Conservation (phyloP, 2,113 vertebrate species). For the Cryptotis parvus region DNA sequence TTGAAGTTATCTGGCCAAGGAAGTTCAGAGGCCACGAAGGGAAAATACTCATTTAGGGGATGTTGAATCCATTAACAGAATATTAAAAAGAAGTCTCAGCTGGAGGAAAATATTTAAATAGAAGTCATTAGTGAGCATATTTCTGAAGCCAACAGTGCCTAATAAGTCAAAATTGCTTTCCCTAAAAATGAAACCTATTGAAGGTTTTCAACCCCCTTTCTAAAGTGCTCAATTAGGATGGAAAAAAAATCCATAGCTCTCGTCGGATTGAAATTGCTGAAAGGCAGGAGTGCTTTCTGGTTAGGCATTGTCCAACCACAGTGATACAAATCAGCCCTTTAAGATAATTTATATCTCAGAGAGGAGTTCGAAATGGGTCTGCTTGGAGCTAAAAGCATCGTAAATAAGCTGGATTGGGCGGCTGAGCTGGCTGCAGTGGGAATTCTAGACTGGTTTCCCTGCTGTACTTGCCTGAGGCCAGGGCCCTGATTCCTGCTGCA, state of each 20-base stretch:
- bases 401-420: conserved; percentile 83
- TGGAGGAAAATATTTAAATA: conserved; percentile 84
- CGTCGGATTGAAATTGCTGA: conserved; percentile 75
- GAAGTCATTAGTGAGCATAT: conserved; percentile 84
- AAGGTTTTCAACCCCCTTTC: conserved; percentile 71
- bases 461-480: not conserved
- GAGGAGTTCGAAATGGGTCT: conserved; percentile 81
- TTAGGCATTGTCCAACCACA: conserved; percentile 77
- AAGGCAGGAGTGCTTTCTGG: conserved; percentile 81
- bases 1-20: not conserved
- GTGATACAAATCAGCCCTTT: conserved; percentile 83
- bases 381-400: conserved; percentile 87
- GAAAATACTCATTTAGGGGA: conserved; percentile 49
- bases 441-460: not conserved
- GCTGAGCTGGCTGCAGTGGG: not conserved
- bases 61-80: conserved; percentile 72
- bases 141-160: conserved; percentile 83
- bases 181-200: conserved; percentile 79
- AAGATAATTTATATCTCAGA: conserved; percentile 85
- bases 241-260: conserved; percentile 71
- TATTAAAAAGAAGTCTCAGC: conserved; percentile 59
- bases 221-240: conserved; percentile 83
- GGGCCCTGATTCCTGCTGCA: not conserved
- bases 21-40: conserved; percentile 48
- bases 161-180: conserved; percentile 86